A percentile compares a stretch with the other conserved stretches of the same genome.
phyloP scores from a whole-genome alignment of 2,113 vertebrate species.

The Anolis sagrei region DNA sequence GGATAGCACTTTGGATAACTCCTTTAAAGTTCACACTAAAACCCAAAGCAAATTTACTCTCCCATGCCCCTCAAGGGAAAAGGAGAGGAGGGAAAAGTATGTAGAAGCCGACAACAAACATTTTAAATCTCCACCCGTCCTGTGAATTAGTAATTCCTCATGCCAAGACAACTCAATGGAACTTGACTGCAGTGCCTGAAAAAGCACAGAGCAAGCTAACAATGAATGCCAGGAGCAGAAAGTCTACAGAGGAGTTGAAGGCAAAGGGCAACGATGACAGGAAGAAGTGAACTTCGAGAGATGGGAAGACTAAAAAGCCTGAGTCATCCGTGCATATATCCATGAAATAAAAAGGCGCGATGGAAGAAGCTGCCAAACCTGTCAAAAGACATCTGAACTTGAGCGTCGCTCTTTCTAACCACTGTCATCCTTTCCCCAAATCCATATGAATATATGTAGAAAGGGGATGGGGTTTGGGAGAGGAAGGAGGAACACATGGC shows the following conservation, averaged over 20 bases:
- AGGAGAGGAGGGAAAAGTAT: not conserved
- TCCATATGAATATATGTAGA: constrained; percentile 45
- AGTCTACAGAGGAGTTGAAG: constrained; percentile 42
- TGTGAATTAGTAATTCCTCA: constrained; percentile 43
- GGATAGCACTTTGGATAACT: too few species aligned
- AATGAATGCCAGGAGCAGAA: constrained; percentile 43
- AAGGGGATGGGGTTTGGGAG: not conserved
- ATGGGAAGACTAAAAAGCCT: constrained; percentile 52
- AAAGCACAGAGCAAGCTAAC: constrained; percentile 48
- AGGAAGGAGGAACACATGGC: constrained; percentile 1
- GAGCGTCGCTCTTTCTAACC: constrained; percentile 61
- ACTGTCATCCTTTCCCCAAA: constrained; percentile 55
- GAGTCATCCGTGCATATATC: constrained; percentile 51
- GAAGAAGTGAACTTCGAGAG: constrained; percentile 55
- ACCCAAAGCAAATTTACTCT: too few species aligned
- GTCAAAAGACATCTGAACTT: constrained; percentile 24
- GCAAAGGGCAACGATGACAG: constrained; percentile 55
- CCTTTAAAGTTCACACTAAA: too few species aligned
- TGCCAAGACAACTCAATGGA: constrained; percentile 31
- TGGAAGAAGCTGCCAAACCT: constrained; percentile 58
- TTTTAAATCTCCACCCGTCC: constrained; percentile 23
- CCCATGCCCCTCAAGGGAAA: not conserved
- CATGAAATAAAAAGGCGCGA: constrained; percentile 34
- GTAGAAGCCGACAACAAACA: constrained; percentile 30
- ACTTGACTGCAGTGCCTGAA: constrained; percentile 27